A percentile compares a stretch with the other conserved stretches of the same genome.
Conservation (phyloP, 2,888 invertebrate genomes). For the Meandrusa payeni region DNA sequence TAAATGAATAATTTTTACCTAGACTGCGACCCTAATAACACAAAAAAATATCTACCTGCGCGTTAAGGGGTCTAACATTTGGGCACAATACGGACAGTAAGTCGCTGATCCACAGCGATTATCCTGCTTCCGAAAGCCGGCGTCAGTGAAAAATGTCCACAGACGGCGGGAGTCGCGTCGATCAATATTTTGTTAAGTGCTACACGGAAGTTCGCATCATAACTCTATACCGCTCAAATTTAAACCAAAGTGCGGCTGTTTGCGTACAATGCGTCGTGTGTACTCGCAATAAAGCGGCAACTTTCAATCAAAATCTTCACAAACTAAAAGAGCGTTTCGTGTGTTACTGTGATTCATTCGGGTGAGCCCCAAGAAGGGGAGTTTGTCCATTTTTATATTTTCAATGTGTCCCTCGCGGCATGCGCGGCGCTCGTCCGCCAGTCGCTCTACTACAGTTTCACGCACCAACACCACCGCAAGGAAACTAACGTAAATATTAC, state of each 20-base stretch:
- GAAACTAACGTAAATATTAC: slow-evolving; percentile 75
- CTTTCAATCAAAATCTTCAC: slow-evolving; percentile 46
- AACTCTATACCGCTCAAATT: slow-evolving; percentile 59
- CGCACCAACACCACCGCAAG: slow-evolving; percentile 73
- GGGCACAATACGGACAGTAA: slow-evolving; percentile 55
- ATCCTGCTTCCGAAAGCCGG: slow-evolving; percentile 49
- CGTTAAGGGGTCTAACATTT: slow-evolving; percentile 53
- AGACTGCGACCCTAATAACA: slow-evolving; percentile 60
- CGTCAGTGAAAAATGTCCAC: slow-evolving; percentile 60
- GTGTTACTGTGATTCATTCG: slow-evolving; percentile 73
- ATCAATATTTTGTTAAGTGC: slow-evolving; percentile 72
- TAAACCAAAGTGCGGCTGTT: slow-evolving; percentile 41
- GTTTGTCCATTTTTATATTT: slow-evolving; percentile 80
- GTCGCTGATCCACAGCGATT: slow-evolving; percentile 61
- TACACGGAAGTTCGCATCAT: slow-evolving; percentile 60
- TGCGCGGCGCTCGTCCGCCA: slow-evolving; percentile 77
- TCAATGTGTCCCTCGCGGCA: slow-evolving; percentile 74
- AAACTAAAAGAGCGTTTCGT: slow-evolving; percentile 51
- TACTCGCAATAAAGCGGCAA: slow-evolving; percentile 36
- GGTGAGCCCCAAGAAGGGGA: slow-evolving; percentile 76
- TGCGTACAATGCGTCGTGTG: slow-evolving; percentile 27
- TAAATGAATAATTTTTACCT: slow-evolving; percentile 36
- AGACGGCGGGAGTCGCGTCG: slow-evolving; percentile 54
- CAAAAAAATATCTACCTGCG: slow-evolving; percentile 74
- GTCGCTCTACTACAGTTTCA: slow-evolving; percentile 69